Evolutionary conservation across 1,140 invertebrate species (phyloP), one percentile per base, ranked within the genome.

Genomic region (Cataglyphis hispanica): DNA sequence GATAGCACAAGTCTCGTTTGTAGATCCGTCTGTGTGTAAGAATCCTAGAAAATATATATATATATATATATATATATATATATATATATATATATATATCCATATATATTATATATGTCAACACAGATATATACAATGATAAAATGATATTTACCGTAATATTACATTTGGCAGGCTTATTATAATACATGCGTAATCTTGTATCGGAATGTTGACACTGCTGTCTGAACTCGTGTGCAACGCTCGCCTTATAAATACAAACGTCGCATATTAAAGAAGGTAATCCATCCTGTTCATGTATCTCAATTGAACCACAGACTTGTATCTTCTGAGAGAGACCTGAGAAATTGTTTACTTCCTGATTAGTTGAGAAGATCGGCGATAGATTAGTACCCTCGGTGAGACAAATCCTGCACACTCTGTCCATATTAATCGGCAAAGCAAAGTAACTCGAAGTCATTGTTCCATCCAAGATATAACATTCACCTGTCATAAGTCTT

Each of bases 161-260:
- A 89, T 92, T 93, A 64, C 72, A 88, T 86, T 90, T 93, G 7
- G 86, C 53, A 40, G 94, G 94, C 86, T 95, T 95, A 78, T 95
- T 94, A 74, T 93, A 95, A 77, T 93, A 92, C 63, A 95, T 85
- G 72, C 94, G 85, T 22, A 95, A 83, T 84, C 91, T 91, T 16
- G 94, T 86, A 72, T 95, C 94, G 7, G 94, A 95, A 60, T 94
- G 91, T 84, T 95, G 94, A 78, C 94, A 95, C 53, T 94, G 92
- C 46, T 95, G 92, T 27, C 94, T 92, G 89, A 95, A 95, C 64
- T 95, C 94, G 61, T 94, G 92, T 10, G 94, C 94, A n/a, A 95
- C 89, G 6, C 88, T 94, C 27, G 93, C 93, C 88, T 95, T 95
- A 53, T 94, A 95, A 66, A 92, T 87, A 76, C 94, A 95, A 43